Evolutionary conservation across 2,113 vertebrate species (phyloP), one percentile per base, ranked within the genome.

Genomic region (Otus sunia): DNA sequence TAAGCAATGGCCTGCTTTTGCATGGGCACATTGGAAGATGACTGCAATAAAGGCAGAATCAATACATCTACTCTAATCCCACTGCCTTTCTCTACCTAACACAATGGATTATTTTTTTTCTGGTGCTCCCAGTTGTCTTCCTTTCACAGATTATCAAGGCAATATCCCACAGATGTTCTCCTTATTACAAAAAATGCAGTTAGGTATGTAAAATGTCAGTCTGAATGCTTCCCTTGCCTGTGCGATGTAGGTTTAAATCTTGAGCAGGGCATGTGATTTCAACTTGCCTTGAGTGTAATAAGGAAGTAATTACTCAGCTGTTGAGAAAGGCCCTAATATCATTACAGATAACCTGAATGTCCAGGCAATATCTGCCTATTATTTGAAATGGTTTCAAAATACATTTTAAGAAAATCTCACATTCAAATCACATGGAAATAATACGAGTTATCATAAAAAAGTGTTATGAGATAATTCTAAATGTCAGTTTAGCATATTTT

Each of bases 401-500:
- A 91, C 47, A 83, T 96, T 94, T 90, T 1, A 7, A 7, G 56
- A 68, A 75, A 90, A 88, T 59, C 92, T 97, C 60, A 43, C 93
- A 97, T 98, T 97, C 94, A 96, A 96, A 96, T 98, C 94, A 93
- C 92, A 96, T 95, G 97, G 92, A 97, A 98, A 98, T 97, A 97
- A 95, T 96, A 37, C 0, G 37, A 97, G 93, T 97, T 97, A 97
- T 97, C 94, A 88, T 95, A 94, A 95, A 94, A 91, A 96, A 92
- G 62, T 96, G 72, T 97, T 97, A 94, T 43, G 95, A 96, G 96
- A 97, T 98, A 96, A 98, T 98, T 97, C 94, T 98, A 98, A 98
- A 98, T 98, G 98, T 98, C 98, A 98, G 58, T 97, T 98, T 98
- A 97, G 94, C 97, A 96, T 98, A 98, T 97, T 97, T 98, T 94